These are phyloP conservation scores for Hylyphantes graminicola DNA, from an alignment of 1,140 invertebrate species.

Conservation along the genomic window DNA sequence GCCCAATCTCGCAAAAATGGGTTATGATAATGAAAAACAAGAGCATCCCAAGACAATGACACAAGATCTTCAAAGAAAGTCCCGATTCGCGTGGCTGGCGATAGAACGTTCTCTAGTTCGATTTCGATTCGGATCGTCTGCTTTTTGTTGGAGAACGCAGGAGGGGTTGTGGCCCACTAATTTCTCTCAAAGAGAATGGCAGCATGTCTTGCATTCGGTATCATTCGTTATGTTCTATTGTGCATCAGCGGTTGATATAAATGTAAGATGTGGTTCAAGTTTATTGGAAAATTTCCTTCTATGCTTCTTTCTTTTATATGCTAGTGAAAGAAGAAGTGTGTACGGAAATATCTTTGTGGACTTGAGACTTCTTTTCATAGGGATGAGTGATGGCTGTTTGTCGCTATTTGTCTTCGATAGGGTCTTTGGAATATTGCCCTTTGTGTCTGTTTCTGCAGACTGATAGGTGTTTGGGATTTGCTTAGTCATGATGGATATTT, in stretches of 20 bases:
- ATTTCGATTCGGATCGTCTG: conserved; percentile 19
- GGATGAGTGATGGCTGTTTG: too few relatives aligned
- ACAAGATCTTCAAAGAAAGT: conserved; percentile 17
- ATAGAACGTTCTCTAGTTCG: conserved; percentile 27
- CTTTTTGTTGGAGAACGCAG: conserved; percentile 1
- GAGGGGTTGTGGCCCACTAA: conserved; percentile 19
- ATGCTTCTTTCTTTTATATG: not conserved
- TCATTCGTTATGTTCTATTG: not conserved
- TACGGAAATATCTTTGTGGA: not conserved
- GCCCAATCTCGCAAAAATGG: conserved; percentile 8
- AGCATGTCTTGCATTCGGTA: not conserved
- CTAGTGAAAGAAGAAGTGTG: not conserved
- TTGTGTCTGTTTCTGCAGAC: too few relatives aligned
- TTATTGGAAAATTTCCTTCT: not conserved
- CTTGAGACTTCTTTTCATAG: not conserved
- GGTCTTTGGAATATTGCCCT: too few relatives aligned
- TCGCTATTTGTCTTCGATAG: too few relatives aligned
- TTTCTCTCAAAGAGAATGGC: conserved; percentile 3
- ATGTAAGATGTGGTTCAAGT: not conserved
- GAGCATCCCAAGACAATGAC: conserved; percentile 21
- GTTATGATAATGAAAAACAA: conserved; percentile 41
- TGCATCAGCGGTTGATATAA: not conserved
- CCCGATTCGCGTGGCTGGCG: not conserved
- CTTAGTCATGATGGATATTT: too few relatives aligned
- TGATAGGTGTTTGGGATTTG: too few relatives aligned